Base-by-base conservation (phyloP, 2,888 invertebrate genomes). In the Nomada goodeniana region DNA sequence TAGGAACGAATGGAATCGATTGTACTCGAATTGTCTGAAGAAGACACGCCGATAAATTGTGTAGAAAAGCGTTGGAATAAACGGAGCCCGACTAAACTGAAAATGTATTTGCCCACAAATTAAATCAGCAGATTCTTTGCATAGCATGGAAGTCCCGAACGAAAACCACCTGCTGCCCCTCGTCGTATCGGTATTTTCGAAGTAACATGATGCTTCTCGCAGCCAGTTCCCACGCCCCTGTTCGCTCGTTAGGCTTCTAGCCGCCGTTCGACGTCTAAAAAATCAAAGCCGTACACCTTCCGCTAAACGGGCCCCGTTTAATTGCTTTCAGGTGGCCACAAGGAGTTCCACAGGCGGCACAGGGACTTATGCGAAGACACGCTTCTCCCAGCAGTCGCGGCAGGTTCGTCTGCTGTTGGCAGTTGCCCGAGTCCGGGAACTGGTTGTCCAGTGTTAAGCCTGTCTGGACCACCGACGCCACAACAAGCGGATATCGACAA, bases 301-400 rank as follows among this genome's bases (percentile, higher is more conserved):
- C 55, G 67, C 55, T 13, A 57, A 26, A 78, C 61, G 9, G 10
- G 61, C 13, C 23, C 44, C 11, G 26, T 53, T 26, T 13, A 42
- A 36, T 71, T 72, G 23, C 47, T 64, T 95, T 18, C 94, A 96
- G 96, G 96, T 92, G 96, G 96, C 89, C 96, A 96, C 93, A 95
- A 96, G 92, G 96, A 96, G 92, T 96, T 96, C 94, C 95, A 96
- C 91, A 95, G 96, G 89, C 95, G 96, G 90, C 96, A 96, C 93
- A 95, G 95, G 90, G 96, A 96, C 88, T 94, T 97, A 86, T 97
- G 97, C 94, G 97, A 97, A 90, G 96, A 96, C 91, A 94, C 96
- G 73, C 94, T 96, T 75, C 94, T 96, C 89, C 94, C 95, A 47
- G 90, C 93, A 23, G 90, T 94, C 59, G 80, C 68, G 44, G 78